phyloP scores from a whole-genome alignment of 2,797 vertebrate species.

The Gallinago stenura region DNA sequence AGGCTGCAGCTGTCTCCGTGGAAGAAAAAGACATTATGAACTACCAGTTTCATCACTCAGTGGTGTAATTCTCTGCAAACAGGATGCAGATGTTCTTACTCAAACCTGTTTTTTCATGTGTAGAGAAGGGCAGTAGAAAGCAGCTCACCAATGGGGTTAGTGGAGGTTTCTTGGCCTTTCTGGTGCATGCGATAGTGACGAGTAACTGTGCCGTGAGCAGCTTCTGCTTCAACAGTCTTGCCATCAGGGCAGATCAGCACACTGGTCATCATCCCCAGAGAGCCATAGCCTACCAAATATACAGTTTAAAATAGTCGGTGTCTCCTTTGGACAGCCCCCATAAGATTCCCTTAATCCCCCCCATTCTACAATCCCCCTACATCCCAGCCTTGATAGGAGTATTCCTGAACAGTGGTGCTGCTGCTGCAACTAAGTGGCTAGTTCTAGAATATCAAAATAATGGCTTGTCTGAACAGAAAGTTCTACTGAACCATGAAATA shows the following conservation, averaged over 20 bases:
- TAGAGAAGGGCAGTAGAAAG: background rate
- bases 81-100: background rate
- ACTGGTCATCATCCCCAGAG: conserved; percentile 98
- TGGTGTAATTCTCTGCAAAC: background rate
- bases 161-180: conserved; percentile 97
- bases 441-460: background rate
- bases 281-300: conserved; percentile 90
- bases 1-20: background rate
- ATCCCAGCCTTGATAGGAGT: background rate
- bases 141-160: conserved; percentile 93
- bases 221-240: conserved; percentile 95
- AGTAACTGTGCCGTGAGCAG: conserved; percentile 96
- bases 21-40: background rate
- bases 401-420: background rate
- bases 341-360: background rate
- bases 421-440: background rate
- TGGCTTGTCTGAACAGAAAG: background rate
- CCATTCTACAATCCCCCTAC: background rate
- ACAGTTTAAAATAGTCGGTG: background rate
- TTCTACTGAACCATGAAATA: background rate
- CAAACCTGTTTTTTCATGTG: background rate
- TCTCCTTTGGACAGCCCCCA: background rate
- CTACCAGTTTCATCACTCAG: background rate
- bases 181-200: conserved; percentile 96
- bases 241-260: conserved; percentile 96